phyloP scores from a whole-genome alignment of 2,797 vertebrate species.

The Lacerta bilineata region DNA sequence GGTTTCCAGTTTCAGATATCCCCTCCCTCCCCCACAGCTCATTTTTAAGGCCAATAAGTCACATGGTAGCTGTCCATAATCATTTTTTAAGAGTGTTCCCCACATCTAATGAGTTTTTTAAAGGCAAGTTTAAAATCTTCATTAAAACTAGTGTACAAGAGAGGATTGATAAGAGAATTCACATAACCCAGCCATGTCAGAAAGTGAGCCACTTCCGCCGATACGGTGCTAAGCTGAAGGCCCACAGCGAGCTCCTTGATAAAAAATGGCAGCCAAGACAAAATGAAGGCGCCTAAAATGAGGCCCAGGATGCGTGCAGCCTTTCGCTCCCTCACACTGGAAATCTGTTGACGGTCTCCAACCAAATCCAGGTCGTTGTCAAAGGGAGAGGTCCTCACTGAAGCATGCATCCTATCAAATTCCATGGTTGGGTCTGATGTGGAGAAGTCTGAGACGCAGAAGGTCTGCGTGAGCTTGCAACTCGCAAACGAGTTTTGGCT shows the following conservation, averaged over 20 bases:
- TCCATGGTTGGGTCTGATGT: slow-evolving; percentile 83
- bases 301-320: slow-evolving; percentile 90
- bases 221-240: slow-evolving; percentile 81
- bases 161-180: slow-evolving; percentile 92
- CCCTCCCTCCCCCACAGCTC: not conserved
- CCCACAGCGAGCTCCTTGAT: slow-evolving; percentile 90
- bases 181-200: slow-evolving; percentile 93
- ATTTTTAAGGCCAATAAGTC: slow-evolving; percentile 70
- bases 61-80: slow-evolving; percentile 46
- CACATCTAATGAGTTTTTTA: slow-evolving; percentile 86
- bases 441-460: slow-evolving; percentile 87
- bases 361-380: slow-evolving; percentile 80
- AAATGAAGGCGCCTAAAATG: slow-evolving; percentile 90
- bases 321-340: slow-evolving; percentile 86
- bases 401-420: slow-evolving; percentile 79
- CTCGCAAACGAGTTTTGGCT: slow-evolving; percentile 87
- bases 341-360: slow-evolving; percentile 87
- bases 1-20: slow-evolving; percentile 42
- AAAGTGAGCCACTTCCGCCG: slow-evolving; percentile 84
- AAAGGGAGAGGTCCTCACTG: slow-evolving; percentile 78
- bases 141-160: slow-evolving; percentile 93
- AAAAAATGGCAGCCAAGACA: slow-evolving; percentile 94
- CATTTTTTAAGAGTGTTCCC: slow-evolving; percentile 81
- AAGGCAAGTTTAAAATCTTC: slow-evolving; percentile 93
- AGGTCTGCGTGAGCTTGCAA: slow-evolving; percentile 85